phyloP scores from a whole-genome alignment of 23 tunicate species.

The Ciona savignyi region DNA sequence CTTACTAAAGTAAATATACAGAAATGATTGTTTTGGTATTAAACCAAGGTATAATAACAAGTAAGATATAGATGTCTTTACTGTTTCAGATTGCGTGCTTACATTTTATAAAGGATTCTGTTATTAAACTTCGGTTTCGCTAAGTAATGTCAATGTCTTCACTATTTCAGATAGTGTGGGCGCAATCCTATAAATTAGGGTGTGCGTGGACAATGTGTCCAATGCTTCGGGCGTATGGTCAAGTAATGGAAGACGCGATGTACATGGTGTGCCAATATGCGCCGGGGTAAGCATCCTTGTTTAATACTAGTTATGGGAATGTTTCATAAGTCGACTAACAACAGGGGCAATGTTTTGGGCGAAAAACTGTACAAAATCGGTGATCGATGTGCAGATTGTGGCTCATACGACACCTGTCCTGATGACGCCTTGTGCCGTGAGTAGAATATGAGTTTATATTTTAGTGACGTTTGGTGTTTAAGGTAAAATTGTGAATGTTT shows the following conservation, averaged over 20 bases:
- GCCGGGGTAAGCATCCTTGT: constrained; percentile 54
- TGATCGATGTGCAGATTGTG: constrained; percentile 59
- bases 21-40: too few species aligned
- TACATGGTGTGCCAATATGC: constrained; percentile 94
- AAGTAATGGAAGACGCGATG: constrained; percentile 29
- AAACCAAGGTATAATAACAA: too few species aligned
- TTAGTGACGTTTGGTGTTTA: not conserved
- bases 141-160: not conserved
- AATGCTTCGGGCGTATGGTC: constrained; percentile 16
- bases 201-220: constrained; percentile 80
- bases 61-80: too few species aligned
- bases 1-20: too few species aligned
- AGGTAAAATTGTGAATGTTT: not conserved
- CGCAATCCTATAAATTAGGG: constrained; percentile 68
- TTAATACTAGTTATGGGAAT: not conserved
- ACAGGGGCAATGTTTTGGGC: constrained; percentile 60
- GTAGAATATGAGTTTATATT: not conserved
- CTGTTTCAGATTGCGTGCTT: too few species aligned
- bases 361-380: constrained; percentile 58
- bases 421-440: constrained; percentile 69
- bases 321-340: not conserved
- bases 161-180: constrained; percentile 71
- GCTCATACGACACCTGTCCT: constrained; percentile 59
- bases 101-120: too few species aligned
- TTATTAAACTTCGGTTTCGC: too few species aligned